Base-by-base conservation (phyloP, 2,113 vertebrate genomes). In the Fregetta grallaria region DNA sequence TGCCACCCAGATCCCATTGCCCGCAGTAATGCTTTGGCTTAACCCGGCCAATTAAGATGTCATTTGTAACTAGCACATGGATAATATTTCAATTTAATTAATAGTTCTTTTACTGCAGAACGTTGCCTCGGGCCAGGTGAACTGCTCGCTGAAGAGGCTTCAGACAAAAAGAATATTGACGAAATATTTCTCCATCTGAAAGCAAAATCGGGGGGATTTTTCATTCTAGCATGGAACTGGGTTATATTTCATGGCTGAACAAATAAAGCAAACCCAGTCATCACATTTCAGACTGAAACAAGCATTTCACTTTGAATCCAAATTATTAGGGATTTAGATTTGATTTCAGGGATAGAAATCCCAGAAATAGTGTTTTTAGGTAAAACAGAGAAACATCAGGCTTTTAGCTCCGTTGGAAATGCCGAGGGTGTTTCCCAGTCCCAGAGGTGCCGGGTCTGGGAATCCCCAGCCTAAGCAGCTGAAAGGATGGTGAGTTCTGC, bases 31-130 rank as follows among this genome's bases (percentile, higher is more conserved):
- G 40, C 61, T 74, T 59, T 34, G 23, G 47, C 30, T 74, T 40
- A n/a, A 18, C 29, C 30, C 1, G 0, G 65, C 56, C 70, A 32
- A 15, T 49, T 62, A 38, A 70, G 75, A 66, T 0, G 1, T 71
- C 29, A 50, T 91, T 94, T 73, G 50, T 86, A 77, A 80, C n/a
- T 21, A 50, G 55, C 47, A 68, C 15, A 5, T 16, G 79, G 72
- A 27, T 74, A 79, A 50, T 13, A 42, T 86, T 91, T 91, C 86
- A 17, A 59, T 53, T 42, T 66, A 70, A 82, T 83, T 75, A 73
- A 81, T 44, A 32, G 21, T 58, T 71, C n/a, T 63, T 62, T 59
- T 49, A 44, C 58, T 36, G 62, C 21, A 79, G 49, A 83, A 53
- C 0, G 2, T 66, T 90, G 63, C 72, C 67, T 73, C 1, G 0